Base-by-base conservation (phyloP, 2,797 vertebrate genomes). In the Megaceryle alcyon region DNA sequence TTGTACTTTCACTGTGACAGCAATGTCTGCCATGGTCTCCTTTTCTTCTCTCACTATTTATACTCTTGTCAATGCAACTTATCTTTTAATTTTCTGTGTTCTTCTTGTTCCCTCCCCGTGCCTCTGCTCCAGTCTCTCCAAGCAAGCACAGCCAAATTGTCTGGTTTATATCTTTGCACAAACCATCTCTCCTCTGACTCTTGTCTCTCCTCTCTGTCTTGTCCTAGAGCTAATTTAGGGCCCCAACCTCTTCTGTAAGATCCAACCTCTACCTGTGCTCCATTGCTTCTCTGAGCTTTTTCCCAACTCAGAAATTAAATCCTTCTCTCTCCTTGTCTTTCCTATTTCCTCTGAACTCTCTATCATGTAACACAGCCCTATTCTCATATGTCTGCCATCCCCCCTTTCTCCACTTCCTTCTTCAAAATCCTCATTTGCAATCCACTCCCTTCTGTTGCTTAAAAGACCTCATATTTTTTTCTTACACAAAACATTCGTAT, bases 371-470 rank as follows among this genome's bases (percentile, higher is more conserved):
- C 51, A 72, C 43, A 83, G 33, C 37, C 70, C 76, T 71, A 39
- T 77, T 82, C 86, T 87, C 66, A 56, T 19, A 22, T 13, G 17
- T 28, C 91, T 95, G 39, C 68, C 70, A 80, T 23, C 28, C 33
- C 28, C 49, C 10, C 51, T 65, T 92, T 92, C 86, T 94, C 65
- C 60, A 80, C 44, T 56, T 86, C 28, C 72, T 94, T 93, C 87
- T 95, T 88, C 70, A 88, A 90, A 96, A 79, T 73, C 39, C 46
- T 94, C 56, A 84, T 80, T 64, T 93, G 71, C 57, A 93, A 71
- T 87, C 92, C 88, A 96, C 72, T 61, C 72, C 88, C 91, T 94
- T 94, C 91, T 94, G 82, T 66, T 86, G 80, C 87, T 92, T 89
- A 35, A 87, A 96, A 93, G 60, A 70, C 49, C 49, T 89, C 23